Evolutionary conservation across 2,113 vertebrate genomes (phyloP).

Genomic region (Gnathonemus longibarbis): DNA sequence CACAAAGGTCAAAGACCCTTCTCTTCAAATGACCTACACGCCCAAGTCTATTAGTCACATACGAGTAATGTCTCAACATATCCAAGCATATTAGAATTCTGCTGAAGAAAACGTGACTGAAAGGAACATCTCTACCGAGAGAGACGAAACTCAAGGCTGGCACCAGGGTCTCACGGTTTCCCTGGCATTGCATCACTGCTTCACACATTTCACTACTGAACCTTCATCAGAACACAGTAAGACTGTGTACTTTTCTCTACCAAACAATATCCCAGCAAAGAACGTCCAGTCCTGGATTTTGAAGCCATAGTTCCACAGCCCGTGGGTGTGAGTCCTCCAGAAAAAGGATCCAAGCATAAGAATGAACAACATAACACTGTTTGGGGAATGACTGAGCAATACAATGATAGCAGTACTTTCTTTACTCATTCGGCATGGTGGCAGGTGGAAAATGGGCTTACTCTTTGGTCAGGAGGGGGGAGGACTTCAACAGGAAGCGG

Average conservation of each 20-base stretch:
- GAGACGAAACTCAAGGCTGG: background rate
- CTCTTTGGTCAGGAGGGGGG: constrained; percentile 95
- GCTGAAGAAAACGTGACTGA: background rate
- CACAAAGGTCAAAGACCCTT: background rate
- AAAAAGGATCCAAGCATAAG: background rate
- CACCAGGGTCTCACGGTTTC: background rate
- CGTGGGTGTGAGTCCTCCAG: background rate
- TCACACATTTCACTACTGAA: background rate
- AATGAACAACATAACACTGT: background rate
- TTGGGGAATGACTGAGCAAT: background rate
- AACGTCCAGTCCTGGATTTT: background rate
- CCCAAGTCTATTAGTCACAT: background rate
- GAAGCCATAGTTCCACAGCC: background rate
- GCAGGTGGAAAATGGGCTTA: constrained; percentile 60
- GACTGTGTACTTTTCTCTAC: background rate
- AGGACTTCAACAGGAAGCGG: constrained; percentile 87
- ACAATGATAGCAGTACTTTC: background rate
- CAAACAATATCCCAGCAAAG: background rate
- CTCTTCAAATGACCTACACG: too few relatives aligned
- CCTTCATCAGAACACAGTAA: background rate
- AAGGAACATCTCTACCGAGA: background rate
- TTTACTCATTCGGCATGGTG: background rate
- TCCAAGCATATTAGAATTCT: background rate
- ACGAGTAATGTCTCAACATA: background rate
- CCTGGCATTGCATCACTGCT: background rate